phyloP scores from a whole-genome alignment of 2,113 vertebrate species.

The Cyanoramphus novaezelandiae region DNA sequence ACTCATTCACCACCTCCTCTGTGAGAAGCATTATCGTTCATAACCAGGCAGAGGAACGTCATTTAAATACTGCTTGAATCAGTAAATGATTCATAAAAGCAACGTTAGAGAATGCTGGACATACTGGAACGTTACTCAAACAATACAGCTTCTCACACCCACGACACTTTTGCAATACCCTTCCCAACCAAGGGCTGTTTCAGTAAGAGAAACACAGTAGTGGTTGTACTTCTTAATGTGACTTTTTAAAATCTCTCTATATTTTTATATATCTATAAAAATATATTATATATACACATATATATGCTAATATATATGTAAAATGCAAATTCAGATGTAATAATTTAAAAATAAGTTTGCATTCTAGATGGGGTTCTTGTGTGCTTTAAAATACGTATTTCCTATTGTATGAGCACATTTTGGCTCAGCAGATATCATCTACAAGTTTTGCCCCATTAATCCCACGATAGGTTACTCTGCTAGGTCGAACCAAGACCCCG shows the following conservation, averaged over 20 bases:
- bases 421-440: conserved; percentile 78
- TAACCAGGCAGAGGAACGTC: not conserved
- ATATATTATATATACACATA: not conserved
- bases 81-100: not conserved
- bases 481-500: conserved; percentile 89
- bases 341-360: not conserved
- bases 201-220: not conserved
- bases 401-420: accelerated
- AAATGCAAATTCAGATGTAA: not conserved
- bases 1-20: conserved; percentile 13
- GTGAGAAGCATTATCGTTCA: not conserved
- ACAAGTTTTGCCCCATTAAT: conserved; percentile 90
- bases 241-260: not conserved
- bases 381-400: not conserved
- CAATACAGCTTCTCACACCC: not conserved
- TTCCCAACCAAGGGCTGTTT: not conserved
- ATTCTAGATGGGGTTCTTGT: not conserved
- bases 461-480: conserved; percentile 90
- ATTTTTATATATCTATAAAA: not conserved
- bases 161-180: not conserved
- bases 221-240: not conserved
- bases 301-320: not conserved
- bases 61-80: not conserved
- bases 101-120: not conserved
- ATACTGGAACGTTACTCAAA: not conserved